Evolutionary conservation across 2,113 vertebrate species (phyloP), one percentile per base, ranked within the genome.

Genomic region (Larimichthys polyactis): DNA sequence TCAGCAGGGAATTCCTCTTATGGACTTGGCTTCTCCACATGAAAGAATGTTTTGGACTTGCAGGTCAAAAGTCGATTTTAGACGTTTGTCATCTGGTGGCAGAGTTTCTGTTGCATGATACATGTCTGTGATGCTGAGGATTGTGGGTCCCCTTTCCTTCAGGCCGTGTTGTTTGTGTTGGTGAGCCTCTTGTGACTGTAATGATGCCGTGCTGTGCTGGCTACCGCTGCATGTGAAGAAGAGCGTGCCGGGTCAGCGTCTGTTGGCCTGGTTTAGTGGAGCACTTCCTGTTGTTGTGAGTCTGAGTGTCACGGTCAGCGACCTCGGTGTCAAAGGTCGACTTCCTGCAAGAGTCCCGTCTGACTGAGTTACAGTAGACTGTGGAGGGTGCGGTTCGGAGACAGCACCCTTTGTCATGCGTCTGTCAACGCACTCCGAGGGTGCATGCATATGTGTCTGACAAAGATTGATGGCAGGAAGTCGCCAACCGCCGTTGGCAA

Each of bases 271-370:
- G 81, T 90, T 89, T 81, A 81, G 68, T 24, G 1, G 48, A 27
- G 11, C 43, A 43, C 87, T 90, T 92, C 80, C 88, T 86, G 84
- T 88, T 86, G 86, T 79, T 85, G 62, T 74, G 85, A 19, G 89
- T 93, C 81, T 86, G 73, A 64, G 58, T 87, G 81, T 78, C 81
- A 82, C 3, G 17, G 75, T 90, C 88, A 86, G 0, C 69, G 86
- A 86, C 87, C 90, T 81, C 0, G 2, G 29, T 88, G 75, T 84
- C 65, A 73, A 22, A 83, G 87, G 70, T 85, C 60, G 10, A 67
- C 68, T 63, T 71, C 71, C 78, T 59, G 49, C 0, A 4, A 57
- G 49, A 60, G 73, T 11, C 22, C 49, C 6, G 81, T 89, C 87
- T 73, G 81, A 22, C 3, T 36, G 54, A 69, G 62, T 84, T 29